Evolutionary conservation across 2,797 vertebrate genomes (phyloP).

Genomic region (Galago senegalensis): DNA sequence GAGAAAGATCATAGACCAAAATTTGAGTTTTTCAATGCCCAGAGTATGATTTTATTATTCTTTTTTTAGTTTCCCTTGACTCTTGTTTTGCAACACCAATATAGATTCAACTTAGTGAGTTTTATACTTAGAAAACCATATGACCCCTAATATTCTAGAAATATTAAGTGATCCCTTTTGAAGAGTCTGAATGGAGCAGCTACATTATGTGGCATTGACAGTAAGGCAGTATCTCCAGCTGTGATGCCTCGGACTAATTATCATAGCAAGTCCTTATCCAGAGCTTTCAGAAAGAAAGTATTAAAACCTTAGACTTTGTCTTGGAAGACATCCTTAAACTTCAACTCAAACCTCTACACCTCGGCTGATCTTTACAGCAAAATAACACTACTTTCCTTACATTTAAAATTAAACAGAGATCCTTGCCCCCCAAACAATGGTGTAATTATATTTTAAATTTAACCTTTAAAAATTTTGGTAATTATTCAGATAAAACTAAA

Average conservation of each 20-base stretch:
- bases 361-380: slow-evolving; percentile 50
- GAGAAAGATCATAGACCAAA: neutral
- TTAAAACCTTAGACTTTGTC: neutral
- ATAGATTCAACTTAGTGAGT: neutral
- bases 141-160: neutral
- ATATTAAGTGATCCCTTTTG: neutral
- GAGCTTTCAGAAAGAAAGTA: slow-evolving; percentile 37
- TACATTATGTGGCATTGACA: neutral
- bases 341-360: slow-evolving; percentile 23
- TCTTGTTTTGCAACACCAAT: neutral
- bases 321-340: slow-evolving; percentile 43
- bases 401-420: slow-evolving; percentile 36
- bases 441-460: slow-evolving; percentile 26
- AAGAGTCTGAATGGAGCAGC: neutral
- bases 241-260: neutral
- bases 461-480: neutral
- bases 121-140: neutral
- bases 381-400: neutral
- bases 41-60: neutral
- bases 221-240: neutral
- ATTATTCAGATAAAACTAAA: slow-evolving; percentile 12
- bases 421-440: neutral
- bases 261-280: neutral
- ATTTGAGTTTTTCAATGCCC: neutral
- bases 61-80: neutral